A percentile compares a stretch with the other conserved stretches of the same genome.
phyloP scores from a whole-genome alignment of 2,113 vertebrate species.

The Dasyurus viverrinus region DNA sequence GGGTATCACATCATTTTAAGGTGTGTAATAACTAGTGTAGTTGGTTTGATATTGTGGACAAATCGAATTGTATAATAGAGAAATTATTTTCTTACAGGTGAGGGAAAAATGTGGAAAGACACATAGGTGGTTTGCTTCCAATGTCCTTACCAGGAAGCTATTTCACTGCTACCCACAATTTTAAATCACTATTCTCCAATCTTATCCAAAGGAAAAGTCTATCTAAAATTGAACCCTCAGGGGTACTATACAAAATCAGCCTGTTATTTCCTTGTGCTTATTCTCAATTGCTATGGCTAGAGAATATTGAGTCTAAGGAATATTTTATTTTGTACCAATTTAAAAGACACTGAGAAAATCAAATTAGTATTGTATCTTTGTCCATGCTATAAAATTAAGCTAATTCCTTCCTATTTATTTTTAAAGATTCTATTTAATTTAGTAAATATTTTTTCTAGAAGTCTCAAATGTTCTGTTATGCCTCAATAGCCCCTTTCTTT shows the following conservation, averaged over 20 bases:
- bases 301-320: neutral
- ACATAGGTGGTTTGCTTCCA: constrained; percentile 4
- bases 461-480: constrained; percentile 13
- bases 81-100: constrained; percentile 8
- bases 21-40: neutral
- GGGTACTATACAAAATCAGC: constrained; percentile 3
- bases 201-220: neutral
- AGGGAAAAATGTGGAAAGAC: constrained; percentile 29
- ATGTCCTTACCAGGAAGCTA: constrained; percentile 15
- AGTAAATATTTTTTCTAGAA: neutral
- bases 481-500: constrained; percentile 41
- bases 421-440: constrained; percentile 41
- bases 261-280: constrained; percentile 34
- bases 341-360: constrained; percentile 8
- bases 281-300: neutral
- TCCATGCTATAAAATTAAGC: constrained; percentile 20
- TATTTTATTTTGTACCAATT: constrained; percentile 32
- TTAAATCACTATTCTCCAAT: neutral
- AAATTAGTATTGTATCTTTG: neutral
- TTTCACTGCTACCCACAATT: neutral
- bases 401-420: constrained; percentile 7
- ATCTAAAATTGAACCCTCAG: constrained; percentile 11
- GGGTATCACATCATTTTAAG: neutral
- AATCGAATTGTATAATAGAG: neutral
- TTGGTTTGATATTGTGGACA: neutral